Evolutionary conservation across 2,113 vertebrate genomes (phyloP), one percentile per base, ranked within the genome.

Genomic region (Thunnus thynnus): DNA sequence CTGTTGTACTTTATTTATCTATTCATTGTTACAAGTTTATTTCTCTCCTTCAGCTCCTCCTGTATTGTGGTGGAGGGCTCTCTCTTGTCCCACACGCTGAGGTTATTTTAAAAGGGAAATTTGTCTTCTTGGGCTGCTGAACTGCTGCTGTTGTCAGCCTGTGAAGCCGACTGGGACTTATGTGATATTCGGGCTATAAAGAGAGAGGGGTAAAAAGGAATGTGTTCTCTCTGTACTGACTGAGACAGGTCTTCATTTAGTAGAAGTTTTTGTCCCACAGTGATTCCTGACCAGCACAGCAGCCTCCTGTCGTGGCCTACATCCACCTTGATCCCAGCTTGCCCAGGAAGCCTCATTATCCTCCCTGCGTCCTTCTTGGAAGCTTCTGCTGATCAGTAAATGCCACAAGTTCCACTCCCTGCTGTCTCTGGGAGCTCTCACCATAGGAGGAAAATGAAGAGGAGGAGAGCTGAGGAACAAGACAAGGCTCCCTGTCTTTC

Each of bases 271-370:
- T 54, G 30, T 73, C 85, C 75, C 41, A 41, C 77, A 5, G n/a
- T 64, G 46, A 48, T 76, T 72, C 52, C 73, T 76, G 73, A 70
- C 25, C 57, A 55, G 30, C 46, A 48, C 14, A 65, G 55, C 27
- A 20, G 51, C 14, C 61, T 84, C 70, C 76, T 66, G 77, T 27
- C 13, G 11, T 3, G 78, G 50, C 62, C 68, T 47, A 32, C 66
- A 82, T 87, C 80, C 86, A 80, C 88, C 80, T 78, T 73, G 72
- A 88, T 78, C 69, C 63, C 55, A 12, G 36, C 22, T 78, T 82
- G 74, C 85, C 75, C 72, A 67, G 83, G 87, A 84, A 70, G 79
- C 88, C 85, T 91, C 86, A 89, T 91, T 91, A 92, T 86, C 88
- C 67, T 73, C 77, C 48, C 74, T 17, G 78, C 81, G 84, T 78